Base-by-base conservation (phyloP, 2,888 invertebrate species). In the Eupithecia dodoneata region DNA sequence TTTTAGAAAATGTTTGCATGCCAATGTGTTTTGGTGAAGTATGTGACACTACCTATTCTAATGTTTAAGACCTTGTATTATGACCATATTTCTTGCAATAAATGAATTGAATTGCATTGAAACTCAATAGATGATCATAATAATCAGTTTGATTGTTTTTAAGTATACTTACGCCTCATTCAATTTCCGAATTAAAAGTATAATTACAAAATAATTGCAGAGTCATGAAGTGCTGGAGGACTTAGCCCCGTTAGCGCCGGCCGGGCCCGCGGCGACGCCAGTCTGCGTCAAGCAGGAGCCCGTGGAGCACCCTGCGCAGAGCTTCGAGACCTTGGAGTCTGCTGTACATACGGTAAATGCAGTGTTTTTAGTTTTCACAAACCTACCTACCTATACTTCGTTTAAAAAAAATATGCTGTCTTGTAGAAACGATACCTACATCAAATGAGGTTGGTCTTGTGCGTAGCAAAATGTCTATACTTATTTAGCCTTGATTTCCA, bases 251-350 rank as follows among this genome's bases (percentile, higher is more conserved):
- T 90, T 93, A 86, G 91, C 94, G 81, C 95, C 95, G 55, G 92
- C 94, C 74, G 94, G 90, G 12, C 95, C 95, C 4, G 90, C 95
- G 4, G 94, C 94, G 75, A 94, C 91, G 42, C 94, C 92, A 1
- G 94, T 93, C 63, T 87, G 89, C 79, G 91, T 91, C 74, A 93
- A 92, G 81, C 90, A 89, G 79, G 91, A 91, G 80, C 89, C 91
- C 2, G 87, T 86, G 0, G 86, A 87, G 4, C 83, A 87, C 3
- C 85, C 90, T 72, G 82, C 91, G 88, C 94, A 96, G 82, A 96
- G 96, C 86, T 96, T 97, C 83, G 97, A 97, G 92, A 97, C 97
- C 67, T 94, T 97, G 75, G 96, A 97, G 87, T 96, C 97, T 66
- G 95, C 91, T 2, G 84, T 88, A 0, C 85, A 88, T 75, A 81